These are phyloP conservation scores for Tragelaphus buxtoni DNA, from an alignment of 2,113 vertebrate genomes.

Conservation along the genomic window DNA sequence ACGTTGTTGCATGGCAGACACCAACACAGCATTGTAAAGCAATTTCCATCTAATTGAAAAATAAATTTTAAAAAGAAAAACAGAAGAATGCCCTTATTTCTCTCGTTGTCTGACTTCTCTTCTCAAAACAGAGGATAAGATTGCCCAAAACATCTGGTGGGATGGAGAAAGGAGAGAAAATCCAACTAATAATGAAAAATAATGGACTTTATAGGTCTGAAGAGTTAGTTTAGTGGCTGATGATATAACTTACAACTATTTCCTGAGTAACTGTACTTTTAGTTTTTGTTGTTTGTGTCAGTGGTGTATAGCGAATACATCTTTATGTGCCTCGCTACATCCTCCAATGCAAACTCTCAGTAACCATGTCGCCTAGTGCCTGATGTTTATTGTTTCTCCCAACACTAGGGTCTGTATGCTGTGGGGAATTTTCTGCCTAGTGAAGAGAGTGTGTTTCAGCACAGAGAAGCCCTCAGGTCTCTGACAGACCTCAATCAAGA, in stretches of 20 bases:
- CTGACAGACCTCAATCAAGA: constrained; percentile 92
- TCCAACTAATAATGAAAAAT: background rate
- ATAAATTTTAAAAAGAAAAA: background rate
- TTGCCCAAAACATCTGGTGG: background rate
- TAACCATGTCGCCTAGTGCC: background rate
- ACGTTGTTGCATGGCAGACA: background rate
- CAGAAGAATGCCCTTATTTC: background rate
- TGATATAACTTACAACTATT: background rate
- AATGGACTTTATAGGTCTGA: background rate
- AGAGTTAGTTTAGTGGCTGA: background rate
- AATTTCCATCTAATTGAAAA: background rate
- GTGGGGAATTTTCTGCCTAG: constrained; percentile 96
- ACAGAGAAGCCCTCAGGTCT: constrained; percentile 84
- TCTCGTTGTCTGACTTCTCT: background rate
- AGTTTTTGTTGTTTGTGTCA: background rate
- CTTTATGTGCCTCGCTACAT: background rate
- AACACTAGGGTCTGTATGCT: constrained; percentile 90
- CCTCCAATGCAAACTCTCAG: background rate
- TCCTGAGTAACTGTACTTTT: background rate
- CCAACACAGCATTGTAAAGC: background rate
- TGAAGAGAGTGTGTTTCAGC: constrained; percentile 83
- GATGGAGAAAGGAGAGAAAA: background rate
- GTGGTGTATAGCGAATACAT: background rate
- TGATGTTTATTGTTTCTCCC: constrained; percentile 57
- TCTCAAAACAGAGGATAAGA: background rate